Conservation (phyloP, 92 coral and sea anemone species). For the Parazoanthus atlanticus region DNA sequence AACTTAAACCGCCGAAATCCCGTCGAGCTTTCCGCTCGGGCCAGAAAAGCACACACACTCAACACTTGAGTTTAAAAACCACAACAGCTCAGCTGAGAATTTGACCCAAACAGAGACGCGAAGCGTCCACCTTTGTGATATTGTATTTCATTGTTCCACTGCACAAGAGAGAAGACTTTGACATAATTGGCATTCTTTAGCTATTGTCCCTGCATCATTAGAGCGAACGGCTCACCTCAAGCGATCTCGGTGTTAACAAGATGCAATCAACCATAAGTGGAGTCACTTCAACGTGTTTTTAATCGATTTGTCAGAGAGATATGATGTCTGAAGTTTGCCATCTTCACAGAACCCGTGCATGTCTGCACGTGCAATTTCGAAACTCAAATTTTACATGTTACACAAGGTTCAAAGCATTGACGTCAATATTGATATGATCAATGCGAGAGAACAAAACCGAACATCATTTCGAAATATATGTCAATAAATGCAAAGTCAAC, state of each 20-base stretch:
- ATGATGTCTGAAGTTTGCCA: neutral
- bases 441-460: neutral
- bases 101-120: neutral
- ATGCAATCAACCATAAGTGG: neutral
- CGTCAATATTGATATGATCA: neutral
- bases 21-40: neutral
- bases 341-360: neutral
- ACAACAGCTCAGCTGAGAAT: slow-evolving; percentile 1
- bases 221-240: neutral
- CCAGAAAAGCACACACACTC: neutral
- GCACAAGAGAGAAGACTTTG: neutral
- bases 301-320: slow-evolving; percentile 8
- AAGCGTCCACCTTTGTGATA: slow-evolving; percentile 3
- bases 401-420: neutral
- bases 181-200: slow-evolving; percentile 16
- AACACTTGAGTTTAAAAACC: neutral
- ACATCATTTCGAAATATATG: neutral
- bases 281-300: neutral
- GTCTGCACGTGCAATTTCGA: neutral
- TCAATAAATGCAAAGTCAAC: neutral
- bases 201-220: neutral
- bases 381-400: neutral
- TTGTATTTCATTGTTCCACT: slow-evolving; percentile 20
- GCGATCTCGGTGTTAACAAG: neutral
- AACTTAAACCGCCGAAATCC: neutral